A percentile compares a stretch with the other conserved stretches of the same genome.
phyloP scores from a whole-genome alignment of 2,888 invertebrate species.

The Eupithecia tripunctaria region DNA sequence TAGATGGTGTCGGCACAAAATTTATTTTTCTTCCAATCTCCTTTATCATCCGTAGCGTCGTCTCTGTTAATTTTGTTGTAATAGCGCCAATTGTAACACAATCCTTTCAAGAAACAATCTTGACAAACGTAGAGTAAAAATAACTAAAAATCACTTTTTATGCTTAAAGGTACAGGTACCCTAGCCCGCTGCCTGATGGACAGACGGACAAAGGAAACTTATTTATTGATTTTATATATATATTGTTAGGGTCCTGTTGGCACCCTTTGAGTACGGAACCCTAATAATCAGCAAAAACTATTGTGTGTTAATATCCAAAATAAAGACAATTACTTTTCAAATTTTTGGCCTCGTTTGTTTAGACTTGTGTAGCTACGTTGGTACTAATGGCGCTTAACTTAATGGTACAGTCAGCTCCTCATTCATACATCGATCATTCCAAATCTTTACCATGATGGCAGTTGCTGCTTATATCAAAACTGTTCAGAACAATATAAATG shows the following conservation, averaged over 20 bases:
- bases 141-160: no score
- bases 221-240: no score
- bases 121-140: no score
- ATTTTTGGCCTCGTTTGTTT: slow-evolving; percentile 5
- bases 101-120: background rate
- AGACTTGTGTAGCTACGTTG: background rate
- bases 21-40: no score
- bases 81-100: background rate
- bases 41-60: no score
- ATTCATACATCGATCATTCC: background rate
- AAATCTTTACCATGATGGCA: background rate
- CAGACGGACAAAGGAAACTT: background rate
- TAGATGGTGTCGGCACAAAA: no score
- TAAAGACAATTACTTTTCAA: slow-evolving; percentile 36
- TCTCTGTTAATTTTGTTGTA: no score
- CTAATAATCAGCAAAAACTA: slow-evolving; percentile 49
- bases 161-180: no score
- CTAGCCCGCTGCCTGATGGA: background rate
- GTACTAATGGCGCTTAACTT: background rate
- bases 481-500: background rate
- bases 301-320: slow-evolving; percentile 59
- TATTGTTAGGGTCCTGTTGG: no score
- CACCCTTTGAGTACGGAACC: background rate
- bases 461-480: background rate
- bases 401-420: background rate